phyloP scores from a whole-genome alignment of 2,113 vertebrate genomes.

The Felis catus region F.catus_Fca126_mat1.0 CM031427.1:21243001-21243500 shows the following conservation, averaged over 20 bases:
- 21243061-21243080: background rate
- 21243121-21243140: background rate
- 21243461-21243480: background rate
- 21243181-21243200: background rate
- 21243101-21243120: background rate
- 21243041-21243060: background rate
- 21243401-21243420: constrained; percentile 94
- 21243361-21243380: background rate
- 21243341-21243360: background rate
- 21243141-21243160: background rate
- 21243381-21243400: constrained; percentile 88
- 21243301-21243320: no score
- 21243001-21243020: background rate
- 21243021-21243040: background rate
- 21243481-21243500: background rate
- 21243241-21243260: no score
- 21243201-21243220: no score
- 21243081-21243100: no score
- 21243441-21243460: constrained; percentile 85
- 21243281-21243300: no score
- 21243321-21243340: no score
- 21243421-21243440: constrained; percentile 96
- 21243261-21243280: no score
- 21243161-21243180: background rate
- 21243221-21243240: no score